phyloP scores from a whole-genome alignment of 2,113 vertebrate species.

The Spilogale gracilis region DNA sequence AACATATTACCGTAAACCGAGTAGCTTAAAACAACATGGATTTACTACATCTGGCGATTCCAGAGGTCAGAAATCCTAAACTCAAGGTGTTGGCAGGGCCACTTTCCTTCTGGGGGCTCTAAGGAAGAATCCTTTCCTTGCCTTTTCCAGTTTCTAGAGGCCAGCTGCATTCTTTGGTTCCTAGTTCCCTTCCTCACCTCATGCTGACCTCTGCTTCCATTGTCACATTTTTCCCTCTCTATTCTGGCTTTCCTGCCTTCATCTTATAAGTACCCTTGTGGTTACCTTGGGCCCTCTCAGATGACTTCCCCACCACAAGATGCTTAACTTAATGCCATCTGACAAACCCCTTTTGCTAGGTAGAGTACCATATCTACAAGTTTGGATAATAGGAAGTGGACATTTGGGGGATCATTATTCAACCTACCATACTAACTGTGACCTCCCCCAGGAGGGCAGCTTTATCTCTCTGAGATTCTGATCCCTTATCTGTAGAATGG shows the following conservation, averaged over 20 bases:
- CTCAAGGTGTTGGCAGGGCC: background rate
- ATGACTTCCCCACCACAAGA: background rate
- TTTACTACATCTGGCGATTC: background rate
- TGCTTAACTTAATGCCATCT: background rate
- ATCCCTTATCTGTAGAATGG: background rate
- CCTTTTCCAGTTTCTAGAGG: background rate
- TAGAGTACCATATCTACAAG: background rate
- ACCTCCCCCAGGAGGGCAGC: background rate
- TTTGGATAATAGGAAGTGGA: background rate
- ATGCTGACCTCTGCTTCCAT: background rate
- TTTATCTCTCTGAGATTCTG: background rate
- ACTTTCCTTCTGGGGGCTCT: background rate
- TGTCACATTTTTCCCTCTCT: background rate
- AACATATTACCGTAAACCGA: background rate
- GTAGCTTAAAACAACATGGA: background rate
- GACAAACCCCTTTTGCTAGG: background rate
- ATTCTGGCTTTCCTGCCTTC: background rate
- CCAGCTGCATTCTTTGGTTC: background rate
- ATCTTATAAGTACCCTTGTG: background rate
- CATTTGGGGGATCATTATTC: background rate
- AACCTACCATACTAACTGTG: background rate
- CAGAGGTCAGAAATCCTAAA: background rate
- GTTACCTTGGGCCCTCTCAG: background rate
- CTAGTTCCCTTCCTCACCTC: background rate
- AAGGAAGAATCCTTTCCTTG: background rate